Evolutionary conservation across 92 coral and sea anemone species (phyloP).

Genomic region (Diadumene lineata): DNA sequence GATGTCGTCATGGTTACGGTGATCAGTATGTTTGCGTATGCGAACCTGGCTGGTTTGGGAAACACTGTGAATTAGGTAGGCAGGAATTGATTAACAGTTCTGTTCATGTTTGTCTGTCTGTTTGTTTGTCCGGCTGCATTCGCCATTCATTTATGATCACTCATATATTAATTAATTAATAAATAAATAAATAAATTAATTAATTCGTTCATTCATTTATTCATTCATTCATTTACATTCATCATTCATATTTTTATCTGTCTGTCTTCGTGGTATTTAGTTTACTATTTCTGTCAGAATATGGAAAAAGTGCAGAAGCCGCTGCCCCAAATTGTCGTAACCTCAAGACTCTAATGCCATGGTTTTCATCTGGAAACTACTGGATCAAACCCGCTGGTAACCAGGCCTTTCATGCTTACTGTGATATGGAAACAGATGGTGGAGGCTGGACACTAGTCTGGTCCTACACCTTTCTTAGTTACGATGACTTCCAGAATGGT

Average conservation of each 20-base stretch:
- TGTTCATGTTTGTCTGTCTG: not conserved
- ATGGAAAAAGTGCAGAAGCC: slow-evolving; percentile 11
- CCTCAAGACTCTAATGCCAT: slow-evolving; percentile 13
- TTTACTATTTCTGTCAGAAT: not conserved
- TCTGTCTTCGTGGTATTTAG: not conserved
- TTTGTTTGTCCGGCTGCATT: not conserved
- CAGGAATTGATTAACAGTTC: not conserved
- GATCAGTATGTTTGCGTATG: slow-evolving; percentile 23
- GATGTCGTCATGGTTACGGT: slow-evolving; percentile 10
- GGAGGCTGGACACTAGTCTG: slow-evolving; percentile 43
- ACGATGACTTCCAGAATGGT: slow-evolving; percentile 24
- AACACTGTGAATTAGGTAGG: not conserved
- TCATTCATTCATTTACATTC: too few species aligned
- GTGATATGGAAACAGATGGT: slow-evolving; percentile 30
- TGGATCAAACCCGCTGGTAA: slow-evolving; percentile 51
- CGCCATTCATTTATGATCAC: too few species aligned
- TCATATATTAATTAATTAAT: too few species aligned
- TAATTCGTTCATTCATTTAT: not conserved
- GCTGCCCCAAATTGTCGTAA: slow-evolving; percentile 19
- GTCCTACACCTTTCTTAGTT: slow-evolving; percentile 21
- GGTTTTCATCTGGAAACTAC: slow-evolving; percentile 43
- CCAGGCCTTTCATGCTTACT: slow-evolving; percentile 20
- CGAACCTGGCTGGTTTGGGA: slow-evolving; percentile 10
- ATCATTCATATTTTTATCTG: not conserved
- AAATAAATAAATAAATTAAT: too few species aligned